Base-by-base conservation (phyloP, 2,888 invertebrate species). In the Anarsia innoxiella region DNA sequence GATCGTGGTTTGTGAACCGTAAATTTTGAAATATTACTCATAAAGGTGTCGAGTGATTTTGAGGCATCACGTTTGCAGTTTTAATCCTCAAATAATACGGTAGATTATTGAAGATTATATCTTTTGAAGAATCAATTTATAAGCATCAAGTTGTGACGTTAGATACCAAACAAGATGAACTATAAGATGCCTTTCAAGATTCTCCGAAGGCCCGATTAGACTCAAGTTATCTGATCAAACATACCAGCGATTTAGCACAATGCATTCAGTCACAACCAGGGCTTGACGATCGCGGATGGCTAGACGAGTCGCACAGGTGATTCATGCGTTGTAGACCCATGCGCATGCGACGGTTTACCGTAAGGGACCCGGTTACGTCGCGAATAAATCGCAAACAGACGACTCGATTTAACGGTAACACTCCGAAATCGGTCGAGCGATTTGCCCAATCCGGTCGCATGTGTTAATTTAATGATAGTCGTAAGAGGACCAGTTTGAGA, bases 311-410 rank as follows among this genome's bases (percentile, higher is more conserved):
- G 42, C 42, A 43, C 40, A 36, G 42, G 46, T 46, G 42, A 44
- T 41, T 36, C 38, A 43, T 63, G 50, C 44, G 64, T 60, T 61
- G 53, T 60, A 53, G 59, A 61, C 54, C 60, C 51, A 45, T 54
- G 51, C 52, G 57, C 52, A 49, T 67, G 56, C 61, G 53, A 23
- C 23, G 51, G 59, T 73, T 66, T 75, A 76, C 76, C 64, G 64
- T 63, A 62, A 61, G 62, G 53, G 77, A 66, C 80, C 76, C 72
- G 75, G 70, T 80, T 79, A 66, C 59, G 76, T 73, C 75, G 71
- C 58, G 51, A 67, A 79, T 79, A 80, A 78, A 80, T 80, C 70
- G 72, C 64, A 41, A 49, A 12, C 19, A 23, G 23, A 23, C 12
- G 25, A 12, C 6, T 4, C 25, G 12, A 25, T 25, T 25, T 23